Percentiles rank a stretch among this genome's conserved stretches.
Evolutionary conservation across 2,888 invertebrate species (phyloP).

Genomic region (Clistopyga incitator): DNA sequence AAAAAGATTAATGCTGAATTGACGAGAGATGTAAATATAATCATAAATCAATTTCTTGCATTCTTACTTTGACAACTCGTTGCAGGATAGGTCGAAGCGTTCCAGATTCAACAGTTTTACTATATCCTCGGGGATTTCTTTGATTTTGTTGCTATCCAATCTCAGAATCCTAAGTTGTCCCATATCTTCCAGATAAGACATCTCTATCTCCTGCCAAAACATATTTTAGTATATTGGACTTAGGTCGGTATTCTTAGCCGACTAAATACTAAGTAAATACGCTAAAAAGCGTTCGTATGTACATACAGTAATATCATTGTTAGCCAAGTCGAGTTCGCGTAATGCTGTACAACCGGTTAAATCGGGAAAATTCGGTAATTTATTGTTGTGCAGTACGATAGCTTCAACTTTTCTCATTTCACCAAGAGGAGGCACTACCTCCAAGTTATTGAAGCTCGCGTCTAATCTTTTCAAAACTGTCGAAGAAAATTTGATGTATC

Average conservation of each 20-base stretch:
- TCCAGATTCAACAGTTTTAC: constrained; percentile 90
- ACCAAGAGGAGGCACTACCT: constrained; percentile 88
- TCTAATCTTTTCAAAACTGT: constrained; percentile 90
- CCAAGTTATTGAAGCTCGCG: constrained; percentile 90
- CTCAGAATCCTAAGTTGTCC: constrained; percentile 91
- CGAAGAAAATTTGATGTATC: constrained; percentile 70
- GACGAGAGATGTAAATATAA: not conserved
- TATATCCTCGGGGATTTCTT: constrained; percentile 91
- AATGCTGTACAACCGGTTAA: constrained; percentile 91
- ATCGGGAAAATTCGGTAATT: constrained; percentile 90
- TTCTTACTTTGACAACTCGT: constrained; percentile 86
- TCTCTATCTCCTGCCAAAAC: constrained; percentile 88
- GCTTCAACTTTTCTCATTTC: constrained; percentile 91
- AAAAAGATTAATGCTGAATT: not conserved
- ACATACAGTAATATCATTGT: constrained; percentile 91
- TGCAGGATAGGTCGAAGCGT: constrained; percentile 94
- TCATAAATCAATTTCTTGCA: not conserved
- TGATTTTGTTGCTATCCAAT: constrained; percentile 93
- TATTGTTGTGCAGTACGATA: constrained; percentile 93
- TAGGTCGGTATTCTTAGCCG: not conserved
- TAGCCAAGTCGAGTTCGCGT: constrained; percentile 93
- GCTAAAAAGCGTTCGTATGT: constrained; percentile 48
- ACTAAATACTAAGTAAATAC: constrained; percentile 4
- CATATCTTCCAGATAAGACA: constrained; percentile 90
- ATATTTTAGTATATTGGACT: not conserved